Evolutionary conservation across 1,140 invertebrate species (phyloP).

Genomic region (Philopotamus ludificatus): DNA sequence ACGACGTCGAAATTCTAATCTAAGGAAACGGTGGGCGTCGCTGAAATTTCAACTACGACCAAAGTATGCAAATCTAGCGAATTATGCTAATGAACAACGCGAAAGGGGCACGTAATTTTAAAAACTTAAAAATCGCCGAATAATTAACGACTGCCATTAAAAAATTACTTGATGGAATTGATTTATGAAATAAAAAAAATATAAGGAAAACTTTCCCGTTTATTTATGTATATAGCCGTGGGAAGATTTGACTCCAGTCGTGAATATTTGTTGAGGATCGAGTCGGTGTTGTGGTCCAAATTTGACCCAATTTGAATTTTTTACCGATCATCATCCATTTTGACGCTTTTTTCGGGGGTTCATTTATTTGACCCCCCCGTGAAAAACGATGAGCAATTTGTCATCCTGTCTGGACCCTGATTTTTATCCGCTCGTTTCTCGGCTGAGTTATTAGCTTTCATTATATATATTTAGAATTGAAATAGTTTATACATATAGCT

Average conservation of each 20-base stretch:
- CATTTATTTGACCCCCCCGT: background rate
- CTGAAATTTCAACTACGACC: background rate
- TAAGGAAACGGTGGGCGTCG: background rate
- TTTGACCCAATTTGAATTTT: background rate
- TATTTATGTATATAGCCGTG: too few species aligned
- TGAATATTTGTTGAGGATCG: too few species aligned
- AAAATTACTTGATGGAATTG: too few species aligned
- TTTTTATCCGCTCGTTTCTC: background rate
- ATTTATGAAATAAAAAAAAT: too few species aligned
- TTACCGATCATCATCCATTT: background rate
- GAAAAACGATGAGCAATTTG: background rate
- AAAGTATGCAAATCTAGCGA: conserved; percentile 21
- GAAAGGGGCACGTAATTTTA: background rate
- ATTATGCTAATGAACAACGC: conserved; percentile 15
- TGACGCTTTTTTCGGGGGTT: background rate
- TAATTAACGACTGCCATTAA: background rate
- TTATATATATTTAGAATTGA: too few species aligned
- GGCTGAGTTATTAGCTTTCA: background rate
- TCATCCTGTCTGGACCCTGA: background rate
- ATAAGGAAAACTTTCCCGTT: too few species aligned
- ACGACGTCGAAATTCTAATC: conserved; percentile 3
- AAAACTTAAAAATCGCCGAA: background rate
- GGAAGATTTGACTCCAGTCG: too few species aligned
- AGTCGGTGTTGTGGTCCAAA: too few species aligned
- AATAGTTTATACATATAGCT: too few species aligned